phyloP scores from a whole-genome alignment of 2,888 invertebrate genomes.

The Lasioglossum malachurum region DNA sequence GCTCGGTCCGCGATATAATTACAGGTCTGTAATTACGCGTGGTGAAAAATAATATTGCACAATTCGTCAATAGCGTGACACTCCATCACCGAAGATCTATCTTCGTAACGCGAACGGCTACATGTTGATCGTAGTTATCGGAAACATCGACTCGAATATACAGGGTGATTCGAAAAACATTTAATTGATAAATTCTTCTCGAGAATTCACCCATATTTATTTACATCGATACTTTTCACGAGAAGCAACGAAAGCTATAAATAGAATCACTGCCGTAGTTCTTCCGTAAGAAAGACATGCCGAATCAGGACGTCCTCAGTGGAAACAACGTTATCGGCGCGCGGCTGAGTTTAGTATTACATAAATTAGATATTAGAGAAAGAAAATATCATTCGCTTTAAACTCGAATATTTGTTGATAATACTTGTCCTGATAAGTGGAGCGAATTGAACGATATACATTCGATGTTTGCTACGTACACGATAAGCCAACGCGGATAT shows the following conservation, averaged over 20 bases:
- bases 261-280: neutral
- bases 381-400: neutral
- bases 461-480: neutral
- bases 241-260: neutral
- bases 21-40: conserved; percentile 30
- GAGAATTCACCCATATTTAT: neutral
- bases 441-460: neutral
- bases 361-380: neutral
- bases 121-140: conserved; percentile 36
- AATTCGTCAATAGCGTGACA: conserved; percentile 46
- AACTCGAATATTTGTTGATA: conserved; percentile 24
- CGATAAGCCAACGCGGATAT: neutral
- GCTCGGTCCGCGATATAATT: conserved; percentile 28
- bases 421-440: conserved; percentile 45
- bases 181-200: neutral
- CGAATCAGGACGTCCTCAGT: neutral
- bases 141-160: neutral
- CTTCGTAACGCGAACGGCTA: conserved; percentile 24
- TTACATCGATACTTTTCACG: neutral
- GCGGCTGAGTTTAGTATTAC: neutral
- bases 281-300: neutral
- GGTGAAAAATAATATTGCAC: conserved; percentile 58
- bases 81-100: conserved; percentile 66
- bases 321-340: neutral
- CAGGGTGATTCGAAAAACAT: neutral